Percentiles rank a stretch among this genome's conserved stretches.
Evolutionary conservation across 1,140 invertebrate species (phyloP).

Genomic region (Aphaenogaster rudis): DNA sequence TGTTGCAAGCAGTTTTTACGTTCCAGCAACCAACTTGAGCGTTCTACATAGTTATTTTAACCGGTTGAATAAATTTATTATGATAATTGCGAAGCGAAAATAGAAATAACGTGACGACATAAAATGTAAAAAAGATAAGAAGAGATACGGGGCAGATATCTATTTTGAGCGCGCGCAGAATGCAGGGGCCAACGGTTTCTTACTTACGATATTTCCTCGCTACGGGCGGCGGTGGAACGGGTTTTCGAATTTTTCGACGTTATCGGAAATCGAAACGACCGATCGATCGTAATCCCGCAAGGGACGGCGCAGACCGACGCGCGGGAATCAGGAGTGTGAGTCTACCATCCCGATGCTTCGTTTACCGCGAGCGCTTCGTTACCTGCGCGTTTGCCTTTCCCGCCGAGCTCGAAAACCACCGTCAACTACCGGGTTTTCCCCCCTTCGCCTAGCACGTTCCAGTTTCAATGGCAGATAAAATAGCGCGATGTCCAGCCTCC

Average conservation of each 20-base stretch:
- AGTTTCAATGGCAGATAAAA: conserved; percentile 78
- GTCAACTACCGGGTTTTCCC: conserved; percentile 51
- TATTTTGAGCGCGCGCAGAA: not conserved
- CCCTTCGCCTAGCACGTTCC: conserved; percentile 59
- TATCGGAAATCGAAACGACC: conserved; percentile 31
- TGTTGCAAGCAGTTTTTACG: no score
- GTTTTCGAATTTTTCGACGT: conserved; percentile 39
- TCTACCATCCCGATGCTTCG: conserved; percentile 34
- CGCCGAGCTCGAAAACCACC: conserved; percentile 68
- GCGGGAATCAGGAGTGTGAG: conserved; percentile 16
- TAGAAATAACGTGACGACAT: not conserved
- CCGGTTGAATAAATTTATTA: not conserved
- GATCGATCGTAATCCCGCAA: conserved; percentile 37
- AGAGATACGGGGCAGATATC: not conserved
- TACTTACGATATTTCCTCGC: conserved; percentile 2
- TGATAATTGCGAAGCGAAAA: not conserved
- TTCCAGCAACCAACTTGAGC: no score
- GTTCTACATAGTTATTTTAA: no score
- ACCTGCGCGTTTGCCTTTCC: conserved; percentile 71
- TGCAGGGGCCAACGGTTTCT: not conserved
- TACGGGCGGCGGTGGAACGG: not conserved
- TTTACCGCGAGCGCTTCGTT: conserved; percentile 70
- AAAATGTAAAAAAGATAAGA: not conserved
- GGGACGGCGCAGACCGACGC: not conserved
- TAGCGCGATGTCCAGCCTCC: conserved; percentile 71